phyloP scores from a whole-genome alignment of 2,797 vertebrate genomes.

The Peromyscus eremicus region DNA sequence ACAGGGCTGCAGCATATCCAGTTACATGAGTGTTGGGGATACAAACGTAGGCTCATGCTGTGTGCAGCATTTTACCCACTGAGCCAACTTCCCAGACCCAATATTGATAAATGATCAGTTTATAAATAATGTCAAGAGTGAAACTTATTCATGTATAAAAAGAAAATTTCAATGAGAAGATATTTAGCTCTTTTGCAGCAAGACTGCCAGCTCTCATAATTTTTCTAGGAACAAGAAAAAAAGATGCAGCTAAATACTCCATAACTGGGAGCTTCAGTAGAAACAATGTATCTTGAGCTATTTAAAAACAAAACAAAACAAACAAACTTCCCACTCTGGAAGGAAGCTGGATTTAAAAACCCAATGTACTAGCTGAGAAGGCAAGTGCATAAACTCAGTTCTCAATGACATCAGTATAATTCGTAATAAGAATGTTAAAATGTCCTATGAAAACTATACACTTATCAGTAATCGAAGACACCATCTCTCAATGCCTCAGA shows the following conservation, averaged over 20 bases:
- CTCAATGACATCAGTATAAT: not conserved
- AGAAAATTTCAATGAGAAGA: not conserved
- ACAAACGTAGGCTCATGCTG: not conserved
- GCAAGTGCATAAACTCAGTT: not conserved
- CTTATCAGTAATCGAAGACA: not conserved
- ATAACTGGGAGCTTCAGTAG: not conserved
- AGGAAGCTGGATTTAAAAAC: constrained; percentile 8
- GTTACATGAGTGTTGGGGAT: not conserved
- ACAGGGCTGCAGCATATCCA: not conserved
- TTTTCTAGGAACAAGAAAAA: not conserved
- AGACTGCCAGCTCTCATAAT: not conserved
- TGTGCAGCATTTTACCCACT: not conserved
- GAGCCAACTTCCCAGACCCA: not conserved
- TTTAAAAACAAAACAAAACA: not conserved
- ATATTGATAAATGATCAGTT: constrained; percentile 3
- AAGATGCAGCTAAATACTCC: not conserved
- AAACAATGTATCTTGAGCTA: not conserved
- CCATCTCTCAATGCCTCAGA: not conserved
- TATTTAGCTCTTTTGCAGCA: not conserved
- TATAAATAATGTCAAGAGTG: not conserved
- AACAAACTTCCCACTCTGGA: not conserved
- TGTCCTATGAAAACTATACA: not conserved
- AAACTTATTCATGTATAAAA: not conserved
- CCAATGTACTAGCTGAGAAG: not conserved
- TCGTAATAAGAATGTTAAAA: not conserved